Base-by-base conservation (phyloP, 2,888 invertebrate species). In the Corbicula japonica region DNA sequence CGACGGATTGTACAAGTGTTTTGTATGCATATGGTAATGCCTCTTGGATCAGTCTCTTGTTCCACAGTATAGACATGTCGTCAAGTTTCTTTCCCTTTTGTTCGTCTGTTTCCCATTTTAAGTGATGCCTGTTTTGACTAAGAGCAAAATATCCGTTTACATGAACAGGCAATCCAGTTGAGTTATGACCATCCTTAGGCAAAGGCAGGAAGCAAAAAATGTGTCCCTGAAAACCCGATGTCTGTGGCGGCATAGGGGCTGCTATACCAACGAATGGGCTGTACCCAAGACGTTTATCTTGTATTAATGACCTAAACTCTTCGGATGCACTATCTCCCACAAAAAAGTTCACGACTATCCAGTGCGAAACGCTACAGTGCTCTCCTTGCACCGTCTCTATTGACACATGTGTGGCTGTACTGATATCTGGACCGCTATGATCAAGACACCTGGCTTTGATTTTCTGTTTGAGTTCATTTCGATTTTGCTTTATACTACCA, bases 131-230 rank as follows among this genome's bases (percentile, higher is more conserved):
- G 81, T 92, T 90, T 61, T 90, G 89, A 54, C 87, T 90, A n/a
- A 92, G 65, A 12, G 91, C 89, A 80, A 92, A 92, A 73, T 85
- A 91, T 12, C 91, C 92, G 77, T 92, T 92, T 12, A 92, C 89
- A 81, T 92, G 92, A 12, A 92, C 85, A 0, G 92, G 91, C 4
- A 92, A 84, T 8, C 91, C 91, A 1, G 92, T 91, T 26, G 84
- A 81, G 60, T 83, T 87, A 46, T 84, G 77, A 38, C 77, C 76
- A 41, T 89, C 89, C 35, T 83, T 58, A 1, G 92, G 90, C n/a
- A 92, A 84, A 5, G 92, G 92, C 28, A 91, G 80, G 72, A 90
- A 91, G 66, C 91, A 91, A 76, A 52, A 71, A 4, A 71, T 46
- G 26, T 71, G 71, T n/a, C 71, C 71, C n/a, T 71, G 41, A 28